A percentile compares a stretch with the other conserved stretches of the same genome.
These are phyloP conservation scores for Hofmannophila pseudospretella DNA, from an alignment of 2,888 invertebrate species.

Conservation along the genomic window DNA sequence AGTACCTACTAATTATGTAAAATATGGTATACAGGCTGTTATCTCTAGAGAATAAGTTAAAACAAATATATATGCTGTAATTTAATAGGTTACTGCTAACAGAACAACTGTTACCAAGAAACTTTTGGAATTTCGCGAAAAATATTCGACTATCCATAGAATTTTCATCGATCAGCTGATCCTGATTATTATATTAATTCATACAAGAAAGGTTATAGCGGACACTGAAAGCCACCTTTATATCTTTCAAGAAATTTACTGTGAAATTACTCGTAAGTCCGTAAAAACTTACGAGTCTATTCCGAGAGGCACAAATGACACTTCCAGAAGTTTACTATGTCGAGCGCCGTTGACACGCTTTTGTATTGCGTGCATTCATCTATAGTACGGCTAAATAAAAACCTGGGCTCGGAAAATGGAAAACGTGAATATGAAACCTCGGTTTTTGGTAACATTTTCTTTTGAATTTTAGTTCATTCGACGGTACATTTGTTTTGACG, in stretches of 20 bases:
- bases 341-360: conserved; percentile 47
- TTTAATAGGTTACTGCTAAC: no score
- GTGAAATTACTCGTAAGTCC: not conserved
- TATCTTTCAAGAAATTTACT: not conserved
- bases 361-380: conserved; percentile 57
- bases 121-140: no score
- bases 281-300: conserved; percentile 2
- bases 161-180: no score
- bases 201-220: no score
- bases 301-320: not conserved
- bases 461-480: no score
- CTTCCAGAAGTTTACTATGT: conserved; percentile 20
- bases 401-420: conserved; percentile 28
- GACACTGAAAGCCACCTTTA: not conserved
- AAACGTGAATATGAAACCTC: conserved; percentile 42
- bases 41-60: not conserved
- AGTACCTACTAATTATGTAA: no score
- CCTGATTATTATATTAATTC: no score
- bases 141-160: no score
- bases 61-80: no score
- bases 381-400: conserved; percentile 53
- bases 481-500: no score
- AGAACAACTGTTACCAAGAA: no score
- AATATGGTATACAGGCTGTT: not conserved
- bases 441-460: conserved; percentile 11